Base-by-base conservation (phyloP, 2,888 invertebrate genomes). In the Diplazon laetatorius region DNA sequence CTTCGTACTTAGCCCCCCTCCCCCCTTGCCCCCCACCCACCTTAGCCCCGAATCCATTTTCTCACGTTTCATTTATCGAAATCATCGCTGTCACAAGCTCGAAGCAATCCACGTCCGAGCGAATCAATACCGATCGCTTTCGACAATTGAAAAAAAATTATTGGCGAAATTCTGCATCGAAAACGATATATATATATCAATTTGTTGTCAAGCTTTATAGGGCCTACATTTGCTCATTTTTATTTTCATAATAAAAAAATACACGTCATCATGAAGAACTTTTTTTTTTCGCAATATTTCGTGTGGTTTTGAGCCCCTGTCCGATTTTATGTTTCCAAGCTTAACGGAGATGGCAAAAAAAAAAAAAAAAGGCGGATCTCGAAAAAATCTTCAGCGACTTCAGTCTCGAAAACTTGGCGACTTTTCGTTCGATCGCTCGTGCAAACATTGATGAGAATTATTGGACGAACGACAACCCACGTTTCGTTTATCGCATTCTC, bases 151-250 rank as follows among this genome's bases (percentile, higher is more conserved):
- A 30, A 66, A 66, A 60, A 60, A 30, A 66, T 63, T 59, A 62
- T 68, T 71, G 76, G 76, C 72, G 71, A 72, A 79, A 79, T 76
- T 69, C 42, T 66, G 62, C 68, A 79, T 71, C 72, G 63, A 79
- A 72, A 57, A 63, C 72, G n/a, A n/a, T n/a, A n/a, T n/a, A n/a
- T n/a, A n/a, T 76, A 78, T 74, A 63, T 50, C 66, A 63, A 79
- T 79, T 76, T 79, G 75, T 79, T 76, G 79, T 79, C 79, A 79
- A 76, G 79, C 71, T 76, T 55, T 76, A 65, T 78, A 78, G 84
- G 85, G 86, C 85, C 85, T 86, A 85, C 76, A 82, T 81, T 82
- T 77, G 80, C 78, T 63, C 80, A 79, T 84, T 79, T 84, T 86
- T 82, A 85, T 85, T 84, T 82, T 82, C 72, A 70, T 78, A 81